These are phyloP conservation scores for Fistularia tabacaria DNA, from an alignment of 2,797 vertebrate species.

Conservation along the genomic window DNA sequence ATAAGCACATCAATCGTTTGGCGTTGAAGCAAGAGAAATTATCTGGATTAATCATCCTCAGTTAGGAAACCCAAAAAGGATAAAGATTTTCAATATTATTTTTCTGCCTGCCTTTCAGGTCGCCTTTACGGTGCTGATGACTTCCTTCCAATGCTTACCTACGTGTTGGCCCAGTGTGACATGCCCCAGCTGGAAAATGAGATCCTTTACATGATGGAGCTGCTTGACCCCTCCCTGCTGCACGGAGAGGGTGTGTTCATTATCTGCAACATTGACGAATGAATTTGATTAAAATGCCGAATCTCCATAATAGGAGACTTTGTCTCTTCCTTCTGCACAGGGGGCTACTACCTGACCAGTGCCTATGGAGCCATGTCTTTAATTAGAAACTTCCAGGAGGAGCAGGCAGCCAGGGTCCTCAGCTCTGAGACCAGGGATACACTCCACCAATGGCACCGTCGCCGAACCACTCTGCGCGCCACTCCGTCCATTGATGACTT, in stretches of 20 bases:
- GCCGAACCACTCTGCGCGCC: conserved; percentile 82
- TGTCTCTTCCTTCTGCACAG: conserved; percentile 57
- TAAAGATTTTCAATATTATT: not conserved
- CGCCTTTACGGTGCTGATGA: conserved; percentile 89
- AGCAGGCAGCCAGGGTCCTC: conserved; percentile 84
- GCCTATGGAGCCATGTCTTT: conserved; percentile 90
- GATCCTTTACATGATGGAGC: conserved; percentile 96
- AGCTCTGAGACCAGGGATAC: conserved; percentile 86
- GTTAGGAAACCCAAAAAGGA: too few relatives aligned
- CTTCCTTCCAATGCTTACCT: conserved; percentile 90
- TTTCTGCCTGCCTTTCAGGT: conserved; percentile 55
- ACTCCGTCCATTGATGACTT: conserved; percentile 90
- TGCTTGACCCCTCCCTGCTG: conserved; percentile 86
- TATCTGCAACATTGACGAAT: not conserved
- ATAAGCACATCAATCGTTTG: too few relatives aligned
- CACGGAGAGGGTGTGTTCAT: conserved; percentile 85
- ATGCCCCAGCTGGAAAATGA: conserved; percentile 89
- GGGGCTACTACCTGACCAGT: conserved; percentile 93
- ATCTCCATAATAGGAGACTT: not conserved
- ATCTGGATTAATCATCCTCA: too few relatives aligned
- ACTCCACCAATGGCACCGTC: conserved; percentile 88
- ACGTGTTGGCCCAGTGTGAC: conserved; percentile 87
- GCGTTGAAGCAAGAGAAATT: too few relatives aligned
- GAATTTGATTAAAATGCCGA: too few relatives aligned
- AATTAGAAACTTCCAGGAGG: conserved; percentile 91